These are phyloP conservation scores for Enteromius radiatus DNA, from an alignment of 2,797 vertebrate genomes.

Conservation along the genomic window DNA sequence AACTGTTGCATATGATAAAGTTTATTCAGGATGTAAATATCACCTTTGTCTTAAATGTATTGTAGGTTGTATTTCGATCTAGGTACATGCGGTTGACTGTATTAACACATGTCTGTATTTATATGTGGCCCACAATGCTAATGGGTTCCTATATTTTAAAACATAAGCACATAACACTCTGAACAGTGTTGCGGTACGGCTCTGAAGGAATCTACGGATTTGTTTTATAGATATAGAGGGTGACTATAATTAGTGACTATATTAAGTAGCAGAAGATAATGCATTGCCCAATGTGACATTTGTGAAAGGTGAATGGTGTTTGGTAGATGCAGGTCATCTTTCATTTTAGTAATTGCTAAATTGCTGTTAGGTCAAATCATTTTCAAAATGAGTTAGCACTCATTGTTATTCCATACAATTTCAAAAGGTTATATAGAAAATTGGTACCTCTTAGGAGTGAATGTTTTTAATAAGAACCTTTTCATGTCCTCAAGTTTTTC, in stretches of 20 bases:
- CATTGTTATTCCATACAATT: constrained; percentile 13
- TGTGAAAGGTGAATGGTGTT: not conserved
- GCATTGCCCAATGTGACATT: not conserved
- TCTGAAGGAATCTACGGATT: constrained; percentile 24
- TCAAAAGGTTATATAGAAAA: not conserved
- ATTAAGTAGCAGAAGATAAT: not conserved
- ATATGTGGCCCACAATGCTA: constrained; percentile 42
- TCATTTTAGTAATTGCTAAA: not conserved
- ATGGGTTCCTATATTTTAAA: constrained; percentile 46
- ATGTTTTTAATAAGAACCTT: not conserved
- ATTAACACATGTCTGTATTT: constrained; percentile 52
- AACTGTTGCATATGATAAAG: constrained; percentile 25
- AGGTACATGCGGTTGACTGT: constrained; percentile 53
- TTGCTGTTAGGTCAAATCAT: not conserved
- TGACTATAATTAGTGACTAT: not conserved
- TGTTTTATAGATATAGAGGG: not conserved
- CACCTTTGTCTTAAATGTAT: constrained; percentile 45
- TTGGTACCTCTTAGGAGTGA: not conserved
- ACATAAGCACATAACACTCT: constrained; percentile 51
- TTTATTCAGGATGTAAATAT: constrained; percentile 52
- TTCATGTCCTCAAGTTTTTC: not conserved
- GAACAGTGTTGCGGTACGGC: constrained; percentile 38
- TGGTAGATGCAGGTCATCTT: constrained; percentile 49
- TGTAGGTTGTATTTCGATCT: constrained; percentile 62
- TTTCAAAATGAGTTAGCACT: not conserved